These are phyloP conservation scores for Hippopotamus amphibius DNA, from an alignment of 2,113 vertebrate species.

Conservation along the genomic window DNA sequence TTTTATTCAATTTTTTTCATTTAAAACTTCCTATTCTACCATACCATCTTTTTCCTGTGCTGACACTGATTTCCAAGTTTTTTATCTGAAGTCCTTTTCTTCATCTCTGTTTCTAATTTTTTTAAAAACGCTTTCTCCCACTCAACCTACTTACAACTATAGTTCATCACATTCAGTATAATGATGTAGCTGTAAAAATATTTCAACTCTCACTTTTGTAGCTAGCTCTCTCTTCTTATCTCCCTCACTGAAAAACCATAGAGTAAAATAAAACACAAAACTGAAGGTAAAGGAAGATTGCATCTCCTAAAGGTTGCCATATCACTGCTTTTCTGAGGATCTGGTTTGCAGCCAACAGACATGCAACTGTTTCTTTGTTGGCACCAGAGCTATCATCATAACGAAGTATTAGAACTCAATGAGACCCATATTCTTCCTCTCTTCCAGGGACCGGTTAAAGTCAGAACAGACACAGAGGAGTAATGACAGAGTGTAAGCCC, in stretches of 20 bases:
- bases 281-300: conserved; percentile 36
- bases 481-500: conserved; percentile 25
- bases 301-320: conserved; percentile 34
- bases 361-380: conserved; percentile 27
- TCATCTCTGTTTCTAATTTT: conserved; percentile 59
- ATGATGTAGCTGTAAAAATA: conserved; percentile 41
- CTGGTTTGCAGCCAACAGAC: background rate
- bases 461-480: conserved; percentile 53
- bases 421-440: background rate
- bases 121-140: conserved; percentile 49
- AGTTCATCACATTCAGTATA: conserved; percentile 58
- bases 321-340: conserved; percentile 44
- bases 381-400: background rate
- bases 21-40: conserved; percentile 46
- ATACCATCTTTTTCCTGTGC: background rate
- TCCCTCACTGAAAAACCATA: conserved; percentile 34
- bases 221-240: conserved; percentile 3
- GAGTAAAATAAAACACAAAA: conserved; percentile 52
- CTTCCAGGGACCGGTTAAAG: background rate
- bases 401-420: conserved; percentile 40
- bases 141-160: conserved; percentile 58
- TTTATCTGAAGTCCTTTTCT: conserved; percentile 16
- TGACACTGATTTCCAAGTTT: conserved; percentile 33
- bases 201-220: conserved; percentile 46
- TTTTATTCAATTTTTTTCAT: conserved; percentile 57